Evolutionary conservation across 1,140 invertebrate genomes (phyloP).

Genomic region (Agraylea sexmaculata): DNA sequence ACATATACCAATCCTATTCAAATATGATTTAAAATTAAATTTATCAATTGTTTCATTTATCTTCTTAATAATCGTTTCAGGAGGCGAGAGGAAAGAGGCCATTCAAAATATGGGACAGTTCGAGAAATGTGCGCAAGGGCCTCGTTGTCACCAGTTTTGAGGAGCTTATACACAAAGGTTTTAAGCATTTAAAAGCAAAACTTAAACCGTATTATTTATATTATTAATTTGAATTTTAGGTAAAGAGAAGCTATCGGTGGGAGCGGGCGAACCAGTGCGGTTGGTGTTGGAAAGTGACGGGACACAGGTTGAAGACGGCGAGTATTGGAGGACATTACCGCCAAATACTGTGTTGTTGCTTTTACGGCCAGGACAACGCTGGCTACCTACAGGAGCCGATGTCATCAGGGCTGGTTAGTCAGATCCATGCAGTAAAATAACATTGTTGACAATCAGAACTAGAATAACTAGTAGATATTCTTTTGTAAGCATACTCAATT

Average conservation of each 20-base stretch:
- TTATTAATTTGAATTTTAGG: constrained; percentile 41
- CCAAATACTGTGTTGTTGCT: constrained; percentile 84
- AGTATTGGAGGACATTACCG: constrained; percentile 82
- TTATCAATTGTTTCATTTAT: not conserved
- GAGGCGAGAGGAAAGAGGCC: constrained; percentile 88
- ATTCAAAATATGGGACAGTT: constrained; percentile 96
- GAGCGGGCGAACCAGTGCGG: constrained; percentile 67
- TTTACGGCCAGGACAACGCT: constrained; percentile 76
- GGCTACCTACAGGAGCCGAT: constrained; percentile 83
- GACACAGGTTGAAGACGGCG: constrained; percentile 89
- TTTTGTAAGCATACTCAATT: too few species aligned
- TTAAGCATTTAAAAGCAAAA: constrained; percentile 8
- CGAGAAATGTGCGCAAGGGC: constrained; percentile 85
- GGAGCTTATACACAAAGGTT: constrained; percentile 81
- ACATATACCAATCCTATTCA: too few species aligned
- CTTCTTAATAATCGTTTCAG: constrained; percentile 40
- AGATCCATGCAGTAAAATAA: too few species aligned
- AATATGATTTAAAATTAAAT: too few species aligned
- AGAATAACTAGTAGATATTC: too few species aligned
- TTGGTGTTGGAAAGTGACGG: constrained; percentile 88
- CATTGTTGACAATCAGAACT: not conserved
- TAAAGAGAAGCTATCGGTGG: constrained; percentile 80
- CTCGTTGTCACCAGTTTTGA: constrained; percentile 84
- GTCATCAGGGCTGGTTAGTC: constrained; percentile 78
- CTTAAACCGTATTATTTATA: not conserved